Percentiles rank a stretch among this genome's conserved stretches.
Conservation (phyloP, 2,113 vertebrate genomes). For the Fulica atra region DNA sequence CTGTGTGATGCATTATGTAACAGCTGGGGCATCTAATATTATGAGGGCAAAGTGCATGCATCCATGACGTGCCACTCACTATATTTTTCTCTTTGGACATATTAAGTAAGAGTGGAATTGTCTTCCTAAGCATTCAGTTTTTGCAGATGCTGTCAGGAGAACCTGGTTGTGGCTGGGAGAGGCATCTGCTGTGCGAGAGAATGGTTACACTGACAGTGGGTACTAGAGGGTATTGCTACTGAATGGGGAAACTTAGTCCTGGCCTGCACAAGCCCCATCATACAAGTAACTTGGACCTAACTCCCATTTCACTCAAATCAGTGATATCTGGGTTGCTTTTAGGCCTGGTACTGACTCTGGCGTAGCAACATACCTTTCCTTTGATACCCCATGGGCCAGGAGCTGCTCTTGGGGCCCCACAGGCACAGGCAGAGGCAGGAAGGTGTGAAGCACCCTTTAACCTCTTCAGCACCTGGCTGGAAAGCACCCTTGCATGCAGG, state of each 20-base stretch:
- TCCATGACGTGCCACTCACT: background rate
- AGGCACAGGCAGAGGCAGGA: background rate
- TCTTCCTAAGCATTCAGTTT: background rate
- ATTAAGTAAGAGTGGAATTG: background rate
- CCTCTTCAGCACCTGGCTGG: background rate
- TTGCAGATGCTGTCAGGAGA: background rate
- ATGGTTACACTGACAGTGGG: background rate
- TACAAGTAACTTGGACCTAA: background rate
- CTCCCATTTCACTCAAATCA: background rate
- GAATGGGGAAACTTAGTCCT: background rate
- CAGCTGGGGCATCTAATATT: background rate
- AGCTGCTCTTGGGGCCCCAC: fast-evolving
- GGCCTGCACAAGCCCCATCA: background rate
- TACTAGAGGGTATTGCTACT: background rate
- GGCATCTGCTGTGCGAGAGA: background rate
- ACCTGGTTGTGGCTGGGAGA: background rate
- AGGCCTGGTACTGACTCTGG: background rate
- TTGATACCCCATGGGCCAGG: fast-evolving
- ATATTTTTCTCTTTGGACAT: background rate
- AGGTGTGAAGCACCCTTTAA: too few relatives aligned
- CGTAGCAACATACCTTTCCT: background rate
- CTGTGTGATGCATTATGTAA: background rate
- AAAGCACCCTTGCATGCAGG: background rate
- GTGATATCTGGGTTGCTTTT: background rate
- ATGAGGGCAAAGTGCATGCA: background rate